phyloP scores from a whole-genome alignment of 2,888 invertebrate species.

The Scrobipalpa atriplicella region DNA sequence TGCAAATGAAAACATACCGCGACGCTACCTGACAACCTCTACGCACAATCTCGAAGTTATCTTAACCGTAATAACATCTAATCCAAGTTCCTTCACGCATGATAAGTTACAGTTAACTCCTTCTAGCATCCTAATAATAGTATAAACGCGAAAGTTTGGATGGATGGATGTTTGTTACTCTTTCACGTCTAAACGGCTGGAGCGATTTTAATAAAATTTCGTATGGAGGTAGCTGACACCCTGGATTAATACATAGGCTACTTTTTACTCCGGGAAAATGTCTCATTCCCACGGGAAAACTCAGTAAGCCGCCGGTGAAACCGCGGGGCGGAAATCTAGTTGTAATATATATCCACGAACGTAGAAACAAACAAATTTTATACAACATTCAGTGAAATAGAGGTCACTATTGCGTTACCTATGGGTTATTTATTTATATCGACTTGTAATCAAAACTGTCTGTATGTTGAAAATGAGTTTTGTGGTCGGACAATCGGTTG shows the following conservation, averaged over 20 bases:
- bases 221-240: no score
- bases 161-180: no score
- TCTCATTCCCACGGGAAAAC: no score
- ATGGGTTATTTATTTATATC: slow-evolving; percentile 41
- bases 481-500: slow-evolving; percentile 75
- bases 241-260: no score
- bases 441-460: slow-evolving; percentile 57
- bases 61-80: slow-evolving; percentile 7
- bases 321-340: not conserved
- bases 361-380: not conserved
- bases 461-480: slow-evolving; percentile 71
- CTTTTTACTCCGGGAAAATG: no score
- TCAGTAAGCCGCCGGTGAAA: no score
- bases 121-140: no score
- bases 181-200: no score
- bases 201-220: no score
- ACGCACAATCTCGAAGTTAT: not conserved
- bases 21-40: not conserved
- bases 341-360: slow-evolving; percentile 8
- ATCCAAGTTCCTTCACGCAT: slow-evolving; percentile 7
- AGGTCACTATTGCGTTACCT: slow-evolving; percentile 35
- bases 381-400: slow-evolving; percentile 20
- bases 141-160: no score
- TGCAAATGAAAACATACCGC: slow-evolving; percentile 2
- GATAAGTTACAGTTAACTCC: slow-evolving; percentile 9